Conservation (phyloP, 2,888 invertebrate genomes). For the Amphiduros pacificus region DNA sequence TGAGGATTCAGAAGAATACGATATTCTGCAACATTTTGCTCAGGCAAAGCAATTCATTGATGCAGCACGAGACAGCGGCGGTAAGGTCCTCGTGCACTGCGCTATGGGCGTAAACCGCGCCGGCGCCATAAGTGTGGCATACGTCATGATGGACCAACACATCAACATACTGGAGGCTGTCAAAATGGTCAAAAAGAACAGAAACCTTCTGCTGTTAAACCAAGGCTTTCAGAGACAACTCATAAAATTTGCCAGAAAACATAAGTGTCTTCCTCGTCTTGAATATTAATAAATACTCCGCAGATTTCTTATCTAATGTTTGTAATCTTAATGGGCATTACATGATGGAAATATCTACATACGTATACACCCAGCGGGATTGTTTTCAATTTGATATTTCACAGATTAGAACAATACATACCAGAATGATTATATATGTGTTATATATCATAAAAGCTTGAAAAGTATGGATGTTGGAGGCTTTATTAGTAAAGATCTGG, state of each 20-base stretch:
- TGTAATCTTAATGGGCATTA: too few species aligned
- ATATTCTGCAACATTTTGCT: constrained; percentile 11
- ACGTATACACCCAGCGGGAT: too few species aligned
- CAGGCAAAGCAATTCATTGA: constrained; percentile 8
- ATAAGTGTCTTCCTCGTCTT: neutral
- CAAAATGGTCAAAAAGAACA: neutral
- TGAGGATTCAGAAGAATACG: constrained; percentile 4
- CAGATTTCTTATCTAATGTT: too few species aligned
- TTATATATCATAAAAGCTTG: too few species aligned
- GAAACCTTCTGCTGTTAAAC: constrained; percentile 6
- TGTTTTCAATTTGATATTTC: too few species aligned
- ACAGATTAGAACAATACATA: too few species aligned
- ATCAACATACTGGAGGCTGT: constrained; percentile 7
- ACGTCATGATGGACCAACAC: constrained; percentile 15
- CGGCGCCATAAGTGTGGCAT: constrained; percentile 15
- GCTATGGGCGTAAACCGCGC: constrained; percentile 21
- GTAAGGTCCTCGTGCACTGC: constrained; percentile 18
- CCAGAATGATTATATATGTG: too few species aligned
- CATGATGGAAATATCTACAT: too few species aligned
- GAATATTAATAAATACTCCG: too few species aligned
- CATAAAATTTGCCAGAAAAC: constrained; percentile 14
- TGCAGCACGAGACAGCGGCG: neutral
- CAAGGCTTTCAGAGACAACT: constrained; percentile 11
- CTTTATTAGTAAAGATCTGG: too few species aligned
- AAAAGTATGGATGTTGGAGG: too few species aligned